Conservation (phyloP, 2,888 invertebrate species). For the Allacma fusca region DNA sequence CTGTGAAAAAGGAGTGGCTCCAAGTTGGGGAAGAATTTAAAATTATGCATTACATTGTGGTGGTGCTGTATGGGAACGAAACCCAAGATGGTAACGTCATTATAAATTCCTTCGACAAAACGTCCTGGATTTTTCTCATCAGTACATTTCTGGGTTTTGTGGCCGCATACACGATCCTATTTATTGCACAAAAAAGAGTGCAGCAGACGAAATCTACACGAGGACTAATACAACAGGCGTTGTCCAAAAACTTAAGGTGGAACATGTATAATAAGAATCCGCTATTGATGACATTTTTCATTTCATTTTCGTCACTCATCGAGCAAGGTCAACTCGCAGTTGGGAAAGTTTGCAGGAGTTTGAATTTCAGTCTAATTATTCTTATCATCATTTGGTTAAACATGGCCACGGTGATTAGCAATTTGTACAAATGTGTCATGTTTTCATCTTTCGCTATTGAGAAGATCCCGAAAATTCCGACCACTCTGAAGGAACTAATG, state of each 20-base stretch:
- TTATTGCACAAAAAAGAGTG: no score
- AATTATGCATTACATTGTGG: constrained; percentile 16
- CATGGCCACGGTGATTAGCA: constrained; percentile 29
- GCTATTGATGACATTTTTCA: neutral
- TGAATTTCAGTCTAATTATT: constrained; percentile 11
- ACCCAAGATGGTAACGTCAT: neutral
- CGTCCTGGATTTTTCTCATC: constrained; percentile 4
- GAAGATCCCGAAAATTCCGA: constrained; percentile 20
- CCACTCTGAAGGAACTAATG: constrained; percentile 10
- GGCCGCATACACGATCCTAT: neutral
- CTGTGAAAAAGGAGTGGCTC: constrained; percentile 34
- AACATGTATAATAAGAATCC: neutral
- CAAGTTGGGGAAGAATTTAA: constrained; percentile 23
- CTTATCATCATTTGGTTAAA: constrained; percentile 42
- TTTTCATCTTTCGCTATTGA: constrained; percentile 33
- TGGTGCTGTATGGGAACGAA: neutral
- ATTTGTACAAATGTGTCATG: constrained; percentile 31
- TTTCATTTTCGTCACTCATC: constrained; percentile 25
- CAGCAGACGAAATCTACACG: no score
- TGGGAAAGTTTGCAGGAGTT: neutral
- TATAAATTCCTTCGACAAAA: neutral
- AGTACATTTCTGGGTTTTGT: constrained; percentile 1
- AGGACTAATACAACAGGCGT: no score
- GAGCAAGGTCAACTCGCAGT: constrained; percentile 26
- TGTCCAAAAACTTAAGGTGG: neutral